These are phyloP conservation scores for Isotomurus palustris DNA, from an alignment of 2,888 invertebrate species.

Conservation along the genomic window DNA sequence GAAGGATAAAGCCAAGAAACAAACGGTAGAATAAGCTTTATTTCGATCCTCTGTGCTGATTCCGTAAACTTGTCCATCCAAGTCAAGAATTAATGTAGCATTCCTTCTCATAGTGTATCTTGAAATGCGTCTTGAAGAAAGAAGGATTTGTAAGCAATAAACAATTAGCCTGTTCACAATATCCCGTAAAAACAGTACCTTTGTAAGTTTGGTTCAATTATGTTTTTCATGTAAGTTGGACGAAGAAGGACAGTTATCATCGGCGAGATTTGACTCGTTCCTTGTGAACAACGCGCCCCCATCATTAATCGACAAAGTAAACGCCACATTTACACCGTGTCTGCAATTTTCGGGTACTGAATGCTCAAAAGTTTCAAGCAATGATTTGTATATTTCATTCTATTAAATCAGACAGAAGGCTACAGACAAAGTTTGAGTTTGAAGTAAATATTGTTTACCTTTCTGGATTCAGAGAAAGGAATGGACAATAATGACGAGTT, in stretches of 20 bases:
- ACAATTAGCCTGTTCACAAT: too few relatives aligned
- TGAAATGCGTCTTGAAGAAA: slow-evolving; percentile 17
- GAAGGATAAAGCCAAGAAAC: slow-evolving; percentile 25
- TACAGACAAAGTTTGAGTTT: not conserved
- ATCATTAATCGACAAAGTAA: slow-evolving; percentile 12
- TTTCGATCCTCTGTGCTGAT: not conserved
- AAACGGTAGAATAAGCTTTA: slow-evolving; percentile 11
- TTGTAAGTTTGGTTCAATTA: too few relatives aligned
- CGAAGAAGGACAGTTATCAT: slow-evolving; percentile 11
- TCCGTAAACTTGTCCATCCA: not conserved
- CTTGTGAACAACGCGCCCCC: slow-evolving; percentile 14
- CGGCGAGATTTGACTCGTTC: slow-evolving; percentile 8
- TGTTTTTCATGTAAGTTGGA: too few relatives aligned
- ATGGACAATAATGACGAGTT: slow-evolving; percentile 8
- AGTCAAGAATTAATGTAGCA: too few relatives aligned
- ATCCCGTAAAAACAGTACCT: too few relatives aligned
- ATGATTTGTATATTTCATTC: slow-evolving; percentile 3
- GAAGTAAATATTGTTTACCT: not conserved
- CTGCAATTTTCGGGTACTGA: too few relatives aligned
- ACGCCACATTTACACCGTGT: slow-evolving; percentile 19
- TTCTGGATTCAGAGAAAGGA: slow-evolving; percentile 1
- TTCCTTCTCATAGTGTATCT: too few relatives aligned
- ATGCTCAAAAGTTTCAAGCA: too few relatives aligned
- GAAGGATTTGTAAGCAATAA: slow-evolving; percentile 8
- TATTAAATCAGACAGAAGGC: not conserved